These are phyloP conservation scores for Teinopalpus imperialis DNA, from an alignment of 2,888 invertebrate genomes.

Conservation along the genomic window DNA sequence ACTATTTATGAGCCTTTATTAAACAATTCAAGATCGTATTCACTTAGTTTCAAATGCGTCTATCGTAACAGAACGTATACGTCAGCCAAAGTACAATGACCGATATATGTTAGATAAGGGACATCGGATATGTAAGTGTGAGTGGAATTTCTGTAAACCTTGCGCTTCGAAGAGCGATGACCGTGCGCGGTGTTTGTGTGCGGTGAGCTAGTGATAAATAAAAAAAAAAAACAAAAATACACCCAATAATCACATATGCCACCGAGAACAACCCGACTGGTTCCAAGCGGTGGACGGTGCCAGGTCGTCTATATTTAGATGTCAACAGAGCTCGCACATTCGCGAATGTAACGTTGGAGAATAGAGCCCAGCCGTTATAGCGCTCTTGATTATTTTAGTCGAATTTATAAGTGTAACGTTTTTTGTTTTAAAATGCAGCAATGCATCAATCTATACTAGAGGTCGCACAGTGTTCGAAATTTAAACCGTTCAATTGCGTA, in stretches of 20 bases:
- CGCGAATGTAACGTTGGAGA: conserved; percentile 41
- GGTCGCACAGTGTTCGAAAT: no score
- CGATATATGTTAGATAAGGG: conserved; percentile 11
- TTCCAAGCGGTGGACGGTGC: conserved; percentile 35
- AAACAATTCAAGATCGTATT: no score
- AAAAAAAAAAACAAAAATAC: conserved; percentile 40
- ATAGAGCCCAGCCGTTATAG: conserved; percentile 30
- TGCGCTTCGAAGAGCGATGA: conserved; percentile 46
- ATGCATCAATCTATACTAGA: no score
- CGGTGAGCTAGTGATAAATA: conserved; percentile 48
- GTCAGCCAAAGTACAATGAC: conserved; percentile 5
- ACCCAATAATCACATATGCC: neutral
- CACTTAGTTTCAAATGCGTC: no score
- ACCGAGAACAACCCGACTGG: conserved; percentile 35
- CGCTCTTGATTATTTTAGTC: conserved; percentile 3
- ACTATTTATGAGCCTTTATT: no score
- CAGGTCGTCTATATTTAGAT: conserved; percentile 49
- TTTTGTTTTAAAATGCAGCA: neutral
- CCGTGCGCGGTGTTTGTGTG: conserved; percentile 48
- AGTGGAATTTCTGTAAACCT: neutral
- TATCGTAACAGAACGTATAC: no score
- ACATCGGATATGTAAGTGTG: conserved; percentile 7
- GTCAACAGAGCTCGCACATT: conserved; percentile 49
- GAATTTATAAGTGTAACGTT: neutral
- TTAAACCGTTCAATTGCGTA: no score